phyloP scores from a whole-genome alignment of 2,888 invertebrate species.

The Cerceris ruficornis region DNA sequence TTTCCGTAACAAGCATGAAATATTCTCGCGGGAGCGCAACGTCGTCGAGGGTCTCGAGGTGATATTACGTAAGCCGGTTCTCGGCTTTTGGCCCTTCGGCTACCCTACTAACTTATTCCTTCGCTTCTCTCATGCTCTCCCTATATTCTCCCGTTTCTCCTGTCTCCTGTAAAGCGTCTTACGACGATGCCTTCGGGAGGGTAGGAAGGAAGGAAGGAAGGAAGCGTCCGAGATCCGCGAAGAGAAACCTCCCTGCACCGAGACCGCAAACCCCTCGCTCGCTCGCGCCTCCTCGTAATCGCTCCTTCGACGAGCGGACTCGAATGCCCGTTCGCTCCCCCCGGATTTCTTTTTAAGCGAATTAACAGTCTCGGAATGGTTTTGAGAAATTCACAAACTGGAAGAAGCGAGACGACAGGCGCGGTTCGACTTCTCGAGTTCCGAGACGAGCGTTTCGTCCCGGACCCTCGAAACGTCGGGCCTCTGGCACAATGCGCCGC shows the following conservation, averaged over 20 bases:
- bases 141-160: no score
- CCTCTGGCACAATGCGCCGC: constrained; percentile 55
- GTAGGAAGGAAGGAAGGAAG: neutral
- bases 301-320: neutral
- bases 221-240: neutral
- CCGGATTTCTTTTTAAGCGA: no score
- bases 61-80: constrained; percentile 44
- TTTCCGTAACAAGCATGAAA: constrained; percentile 75
- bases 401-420: no score
- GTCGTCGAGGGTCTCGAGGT: constrained; percentile 19
- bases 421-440: constrained; percentile 39
- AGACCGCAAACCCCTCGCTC: constrained; percentile 2
- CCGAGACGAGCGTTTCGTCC: constrained; percentile 9
- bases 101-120: constrained; percentile 3
- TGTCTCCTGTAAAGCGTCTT: neutral
- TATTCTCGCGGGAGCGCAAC: constrained; percentile 54
- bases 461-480: constrained; percentile 38
- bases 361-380: no score
- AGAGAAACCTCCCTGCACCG: neutral
- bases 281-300: neutral
- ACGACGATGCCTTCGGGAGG: neutral
- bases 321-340: no score
- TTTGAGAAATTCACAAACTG: no score
- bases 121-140: neutral
- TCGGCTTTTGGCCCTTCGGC: constrained; percentile 6